Evolutionary conservation across 2,888 invertebrate species (phyloP), one percentile per base, ranked within the genome.

Genomic region (Cephus spinipes): DNA sequence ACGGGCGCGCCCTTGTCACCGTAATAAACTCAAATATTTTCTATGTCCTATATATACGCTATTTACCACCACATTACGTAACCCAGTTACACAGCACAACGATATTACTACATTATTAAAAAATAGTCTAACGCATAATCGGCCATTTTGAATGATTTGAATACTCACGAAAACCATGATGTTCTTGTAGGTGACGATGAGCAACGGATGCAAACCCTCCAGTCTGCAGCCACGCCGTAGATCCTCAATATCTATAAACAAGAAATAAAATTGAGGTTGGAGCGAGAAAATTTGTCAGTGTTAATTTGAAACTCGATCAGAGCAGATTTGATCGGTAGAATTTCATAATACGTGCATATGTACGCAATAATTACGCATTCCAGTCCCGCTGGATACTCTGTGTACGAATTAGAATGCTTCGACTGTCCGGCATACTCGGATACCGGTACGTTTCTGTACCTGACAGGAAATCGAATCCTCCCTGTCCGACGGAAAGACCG

Each of bases 151-250:
- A 23, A 55, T 23, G 4, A 55, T 55, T 23, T 9, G 0, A 1
- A 55, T n/a, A 87, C 89, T 90, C 82, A 92, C 92, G 82, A 90
- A 90, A 85, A 92, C 88, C 77, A 92, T 91, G 81, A 92, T 88
- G 78, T 92, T 92, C 84, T 91, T 92, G 86, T 92, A 92, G 36
- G 92, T 92, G 81, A 92, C 89, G 80, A 92, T 89, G 78, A 92
- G 88, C 78, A 92, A 88, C 1, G 92, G 91, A 76, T 92, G 92
- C 23, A 92, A 87, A 71, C 91, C 90, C 80, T 92, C 92, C 80
- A 92, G 86, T 80, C 88, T 90, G 81, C 92, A 92, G 79, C 90
- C 90, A 12, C 85, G 86, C 55, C 90, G 88, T 68, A 90, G 85
- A 71, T 88, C 89, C 75, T 89, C 88, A n/a, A 87, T 89, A 76